Conservation (phyloP, 2,888 invertebrate species). For the Rhagonycha fulva region DNA sequence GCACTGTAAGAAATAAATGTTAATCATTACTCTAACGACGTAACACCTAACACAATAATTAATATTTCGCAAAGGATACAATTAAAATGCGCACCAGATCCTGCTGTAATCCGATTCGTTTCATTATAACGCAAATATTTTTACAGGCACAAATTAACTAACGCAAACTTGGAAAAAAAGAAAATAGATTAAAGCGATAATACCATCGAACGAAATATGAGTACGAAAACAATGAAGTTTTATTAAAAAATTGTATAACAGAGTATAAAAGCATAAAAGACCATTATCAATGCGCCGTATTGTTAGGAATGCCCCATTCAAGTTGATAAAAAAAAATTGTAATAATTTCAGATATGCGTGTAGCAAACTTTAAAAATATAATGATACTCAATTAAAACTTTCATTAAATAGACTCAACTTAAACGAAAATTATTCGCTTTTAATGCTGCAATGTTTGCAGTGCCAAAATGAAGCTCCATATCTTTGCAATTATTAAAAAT, state of each 20-base stretch:
- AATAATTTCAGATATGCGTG: constrained; percentile 33
- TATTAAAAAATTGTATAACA: constrained; percentile 35
- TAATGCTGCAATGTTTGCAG: too few species aligned
- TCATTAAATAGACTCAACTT: neutral
- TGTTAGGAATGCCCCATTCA: constrained; percentile 25
- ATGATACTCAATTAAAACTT: constrained; percentile 18
- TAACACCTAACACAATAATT: neutral
- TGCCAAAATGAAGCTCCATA: too few species aligned
- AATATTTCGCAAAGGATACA: neutral
- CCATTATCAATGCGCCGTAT: constrained; percentile 28
- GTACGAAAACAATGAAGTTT: constrained; percentile 34
- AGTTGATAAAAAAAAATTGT: constrained; percentile 22
- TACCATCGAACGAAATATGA: constrained; percentile 27
- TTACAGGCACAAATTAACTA: neutral
- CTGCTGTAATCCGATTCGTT: neutral
- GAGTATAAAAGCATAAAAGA: constrained; percentile 32
- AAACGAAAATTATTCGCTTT: neutral
- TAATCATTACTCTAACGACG: neutral
- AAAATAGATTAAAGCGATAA: constrained; percentile 28
- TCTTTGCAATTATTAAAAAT: too few species aligned
- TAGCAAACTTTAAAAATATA: constrained; percentile 17
- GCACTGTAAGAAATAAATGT: neutral
- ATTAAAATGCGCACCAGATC: neutral
- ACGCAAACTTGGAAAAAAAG: constrained; percentile 7
- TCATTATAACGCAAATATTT: neutral